Evolutionary conservation across 2,888 invertebrate genomes (phyloP), one percentile per base, ranked within the genome.

Genomic region (Toxonevra muliebris): DNA sequence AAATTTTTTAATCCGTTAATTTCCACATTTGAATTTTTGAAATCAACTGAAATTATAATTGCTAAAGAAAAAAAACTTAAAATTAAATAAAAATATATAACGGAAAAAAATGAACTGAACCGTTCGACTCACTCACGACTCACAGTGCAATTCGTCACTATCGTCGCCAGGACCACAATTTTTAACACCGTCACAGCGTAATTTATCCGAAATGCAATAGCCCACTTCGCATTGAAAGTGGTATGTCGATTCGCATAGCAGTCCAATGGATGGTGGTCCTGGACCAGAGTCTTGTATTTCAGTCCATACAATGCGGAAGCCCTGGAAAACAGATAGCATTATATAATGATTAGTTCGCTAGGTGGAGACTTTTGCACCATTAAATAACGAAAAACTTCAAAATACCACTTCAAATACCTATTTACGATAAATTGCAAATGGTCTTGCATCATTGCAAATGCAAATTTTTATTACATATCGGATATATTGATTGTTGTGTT

Each of bases 251-350:
- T 87, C 86, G 75, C 86, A 86, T 59, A 84, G 77, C 69, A 84
- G 76, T 45, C 84, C 81, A 75, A 85, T 84, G 40, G 85, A 83
- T 73, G 85, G 85, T 68, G 85, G 84, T 72, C 86, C 86, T 66
- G 86, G 86, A 69, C 88, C 89, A 61, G 88, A 88, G 72, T 89
- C 89, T 77, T 88, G 88, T 77, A 97, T 92, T 88, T 98, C 97
- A 68, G 97, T 97, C 97, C 97, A 98, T 63, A 95, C 91, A 59
- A 96, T 93, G 81, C 93, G 91, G 87, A 97, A 98, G 70, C 97
- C 98, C 85, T 92, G 66, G 2, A 64, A 64, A 48, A 40, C 10
- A 53, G 50, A 30, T 7, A 48, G 1, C 13, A 45, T 45, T 12
- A 45, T 10, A 12, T 45, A 45, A 45, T 2, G 11, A 1, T 45